Base-by-base conservation (phyloP, 2,113 vertebrate genomes). In the Oryzias curvinotus region DNA sequence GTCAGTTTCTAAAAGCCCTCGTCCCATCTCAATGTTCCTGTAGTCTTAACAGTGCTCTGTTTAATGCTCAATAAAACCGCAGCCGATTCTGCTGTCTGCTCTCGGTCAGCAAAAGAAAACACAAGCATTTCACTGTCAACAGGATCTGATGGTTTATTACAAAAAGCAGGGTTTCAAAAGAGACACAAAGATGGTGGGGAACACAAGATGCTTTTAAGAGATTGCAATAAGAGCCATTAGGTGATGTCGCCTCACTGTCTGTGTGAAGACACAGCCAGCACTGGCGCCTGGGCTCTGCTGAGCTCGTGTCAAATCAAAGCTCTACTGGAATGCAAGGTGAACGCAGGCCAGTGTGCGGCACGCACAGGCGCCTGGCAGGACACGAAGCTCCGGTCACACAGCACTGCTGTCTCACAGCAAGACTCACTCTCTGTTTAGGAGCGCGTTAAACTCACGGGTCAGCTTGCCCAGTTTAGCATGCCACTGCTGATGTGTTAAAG, bases 161-260 rank as follows among this genome's bases (percentile, higher is more conserved):
- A 49, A 59, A 52, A 56, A 49, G 17, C 23, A 19, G 51, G 25
- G 65, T 52, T 75, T 87, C 90, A 1, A 85, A 86, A 85, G 83
- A 93, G 90, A 93, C 93, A 91, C 93, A 93, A 92, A 91, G 90
- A 93, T 89, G 85, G 78, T 64, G 55, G 89, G 91, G 93, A 94
- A 93, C 83, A 87, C 88, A 93, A 94, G 93, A 94, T 93, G 93
- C 94, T 96, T 95, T 96, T 94, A 95, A 94, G 87, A 94, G 93
- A 93, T 93, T 90, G 93, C 93, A 93, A 95, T 95, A 93, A 95
- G 90, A 89, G 90, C 94, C 93, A 94, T 95, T 94, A 95, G 88
- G 91, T 92, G 89, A 91, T 89, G 93, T 94, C 91, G 93, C 93
- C 91, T 72, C 87, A 69, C 92, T 93, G 93, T 95, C 94, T 96